Evolutionary conservation across 2,888 invertebrate genomes (phyloP), one percentile per base, ranked within the genome.

Genomic region (Chironomus tentans): DNA sequence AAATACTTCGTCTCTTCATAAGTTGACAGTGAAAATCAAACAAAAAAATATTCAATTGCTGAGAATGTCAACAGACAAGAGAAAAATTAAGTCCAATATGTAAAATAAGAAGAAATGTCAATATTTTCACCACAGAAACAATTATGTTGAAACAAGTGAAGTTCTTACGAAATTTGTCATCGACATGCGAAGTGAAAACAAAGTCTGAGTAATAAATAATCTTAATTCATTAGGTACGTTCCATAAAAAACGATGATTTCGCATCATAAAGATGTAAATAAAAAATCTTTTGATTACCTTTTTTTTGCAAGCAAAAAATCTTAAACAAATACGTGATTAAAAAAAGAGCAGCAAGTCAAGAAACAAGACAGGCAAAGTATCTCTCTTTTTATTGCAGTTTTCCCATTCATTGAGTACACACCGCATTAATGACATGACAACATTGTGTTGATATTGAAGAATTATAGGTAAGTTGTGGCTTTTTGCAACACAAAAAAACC

Each of bases 251-350:
- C n/a, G 5, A 56, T 56, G 56, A 56, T 56, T 56, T 56, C 56
- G n/a, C 56, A 56, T 56, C 56, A 15, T 50, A 50, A 50, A 50
- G 4, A 15, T 50, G 38, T 2, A 38, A 10, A 10, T 10, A 38
- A 38, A 38, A 7, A 47, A 18, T 3, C 38, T 38, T 38, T 38
- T 38, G 38, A 38, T 38, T 38, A 38, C 38, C 38, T 38, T 38
- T 38, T 38, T 38, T 38, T 10, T 10, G 38, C 38, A 10, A 38
- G 2, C 6, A 65, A 13, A 22, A 21, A n/a, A 56, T 24, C 73
- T 73, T 73, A 62, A 73, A 73, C 73, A 73, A 73, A 73, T 73
- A 73, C 73, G 73, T 73, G 73, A 73, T 73, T 73, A 73, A 73
- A 46, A 61, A 62, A 61, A 62, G 73, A 73, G 73, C 50, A 73